A percentile compares a stretch with the other conserved stretches of the same genome.
These are phyloP conservation scores for Actenoides hombroni DNA, from an alignment of 2,113 vertebrate genomes.

Conservation along the genomic window DNA sequence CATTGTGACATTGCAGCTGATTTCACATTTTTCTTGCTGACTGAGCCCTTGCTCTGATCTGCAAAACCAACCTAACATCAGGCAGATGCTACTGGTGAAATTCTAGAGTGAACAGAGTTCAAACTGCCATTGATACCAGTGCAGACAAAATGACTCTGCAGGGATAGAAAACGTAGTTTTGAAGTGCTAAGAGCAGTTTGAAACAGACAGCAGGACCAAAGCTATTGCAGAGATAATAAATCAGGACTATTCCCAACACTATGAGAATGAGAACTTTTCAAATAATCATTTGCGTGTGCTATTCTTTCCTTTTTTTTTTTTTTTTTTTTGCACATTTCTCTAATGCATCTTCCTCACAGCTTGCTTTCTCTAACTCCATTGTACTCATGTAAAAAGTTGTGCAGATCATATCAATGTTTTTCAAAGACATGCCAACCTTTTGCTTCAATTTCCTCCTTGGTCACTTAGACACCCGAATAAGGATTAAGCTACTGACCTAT, in stretches of 20 bases:
- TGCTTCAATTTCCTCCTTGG: not conserved
- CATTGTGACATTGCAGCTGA: not conserved
- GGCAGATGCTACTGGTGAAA: constrained; percentile 18
- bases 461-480: not conserved
- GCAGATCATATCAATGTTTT: not conserved
- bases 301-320: not conserved
- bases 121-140: not conserved
- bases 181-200: not conserved
- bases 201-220: not conserved
- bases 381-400: not conserved
- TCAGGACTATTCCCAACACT: not conserved
- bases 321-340: not conserved
- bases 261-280: not conserved
- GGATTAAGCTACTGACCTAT: not conserved
- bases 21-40: constrained; percentile 35
- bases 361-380: not conserved
- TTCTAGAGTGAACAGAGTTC: not conserved
- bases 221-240: not conserved
- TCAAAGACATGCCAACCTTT: constrained; percentile 23
- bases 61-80: not conserved
- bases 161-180: not conserved
- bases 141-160: not conserved
- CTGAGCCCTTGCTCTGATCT: constrained; percentile 1
- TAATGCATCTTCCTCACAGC: not conserved
- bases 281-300: not conserved